Percentiles rank a stretch among this genome's conserved stretches.
Evolutionary conservation across 2,113 vertebrate species (phyloP).

Genomic region (Ophthalmotilapia sp.): DNA sequence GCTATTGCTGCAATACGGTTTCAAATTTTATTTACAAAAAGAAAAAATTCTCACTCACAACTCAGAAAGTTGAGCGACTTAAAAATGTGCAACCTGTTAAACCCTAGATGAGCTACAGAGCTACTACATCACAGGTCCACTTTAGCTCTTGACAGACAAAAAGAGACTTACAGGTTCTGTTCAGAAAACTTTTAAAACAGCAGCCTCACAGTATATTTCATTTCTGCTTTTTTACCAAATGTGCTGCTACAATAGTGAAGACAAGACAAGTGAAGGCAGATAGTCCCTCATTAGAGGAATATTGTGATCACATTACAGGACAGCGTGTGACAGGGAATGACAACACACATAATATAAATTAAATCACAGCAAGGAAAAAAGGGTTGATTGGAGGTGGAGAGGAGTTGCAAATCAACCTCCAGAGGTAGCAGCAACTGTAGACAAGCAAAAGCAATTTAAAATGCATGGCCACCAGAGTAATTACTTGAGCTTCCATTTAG

Average conservation of each 20-base stretch:
- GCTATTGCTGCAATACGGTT: neutral
- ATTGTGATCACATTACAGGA: neutral
- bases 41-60: neutral
- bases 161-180: neutral
- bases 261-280: neutral
- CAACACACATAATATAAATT: neutral
- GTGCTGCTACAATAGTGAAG: neutral
- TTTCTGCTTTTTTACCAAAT: neutral
- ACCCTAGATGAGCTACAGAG: neutral
- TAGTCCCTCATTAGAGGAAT: neutral
- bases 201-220: neutral
- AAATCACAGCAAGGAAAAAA: neutral
- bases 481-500: neutral
- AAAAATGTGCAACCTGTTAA: neutral
- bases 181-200: neutral
- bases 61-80: neutral
- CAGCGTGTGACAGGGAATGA: neutral
- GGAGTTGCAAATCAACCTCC: neutral
- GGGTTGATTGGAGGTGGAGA: neutral
- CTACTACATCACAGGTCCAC: neutral
- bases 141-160: neutral
- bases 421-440: neutral
- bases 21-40: neutral
- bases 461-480: neutral
- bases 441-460: neutral